Evolutionary conservation across 2,797 vertebrate genomes (phyloP), one percentile per base, ranked within the genome.

Genomic region (Pseudomugil gertrudae): DNA sequence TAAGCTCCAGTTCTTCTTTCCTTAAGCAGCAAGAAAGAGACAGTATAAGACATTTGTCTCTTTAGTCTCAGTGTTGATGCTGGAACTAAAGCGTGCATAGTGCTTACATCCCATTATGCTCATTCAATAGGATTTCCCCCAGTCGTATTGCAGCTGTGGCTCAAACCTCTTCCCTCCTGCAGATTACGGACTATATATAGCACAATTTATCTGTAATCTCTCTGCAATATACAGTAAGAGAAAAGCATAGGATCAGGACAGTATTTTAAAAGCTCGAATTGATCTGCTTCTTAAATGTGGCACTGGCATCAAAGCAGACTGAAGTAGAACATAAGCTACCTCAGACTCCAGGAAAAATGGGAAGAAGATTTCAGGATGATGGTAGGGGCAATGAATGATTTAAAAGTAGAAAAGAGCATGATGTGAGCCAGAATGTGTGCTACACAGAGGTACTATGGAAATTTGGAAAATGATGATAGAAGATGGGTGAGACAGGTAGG

Each of bases 141-240:
- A 3, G 57, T 32, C 69, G 43, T 54, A 57, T 72, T 72, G 74
- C 58, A 48, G 40, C 63, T 47, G 54, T 72, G 57, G 56, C 66
- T 74, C 59, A 35, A 19, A 54, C 77, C 57, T 55, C 63, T 69
- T 80, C 63, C 48, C 63, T 55, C 65, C 63, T 79, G 73, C 72
- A 81, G 88, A 90, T 90, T 89, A 88, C 30, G 62, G 56, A 73
- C 87, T 90, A 92, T 89, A 84, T 85, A 88, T 89, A 91, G 82
- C 78, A 3, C 24, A n/a, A 76, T 83, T 87, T 87, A 79, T 89
- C 89, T 90, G 90, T 90, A 87, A 91, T 91, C 87, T 90, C 65
- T 73, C 64, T 38, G 76, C 87, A 84, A 86, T 76, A 79, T 81
- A 88, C 84, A 71, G 69, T 80, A 51, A 72, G 52, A 59, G 29